Evolutionary conservation across 92 coral and sea anemone genomes (phyloP).

Genomic region (Nematostella vectensis): DNA sequence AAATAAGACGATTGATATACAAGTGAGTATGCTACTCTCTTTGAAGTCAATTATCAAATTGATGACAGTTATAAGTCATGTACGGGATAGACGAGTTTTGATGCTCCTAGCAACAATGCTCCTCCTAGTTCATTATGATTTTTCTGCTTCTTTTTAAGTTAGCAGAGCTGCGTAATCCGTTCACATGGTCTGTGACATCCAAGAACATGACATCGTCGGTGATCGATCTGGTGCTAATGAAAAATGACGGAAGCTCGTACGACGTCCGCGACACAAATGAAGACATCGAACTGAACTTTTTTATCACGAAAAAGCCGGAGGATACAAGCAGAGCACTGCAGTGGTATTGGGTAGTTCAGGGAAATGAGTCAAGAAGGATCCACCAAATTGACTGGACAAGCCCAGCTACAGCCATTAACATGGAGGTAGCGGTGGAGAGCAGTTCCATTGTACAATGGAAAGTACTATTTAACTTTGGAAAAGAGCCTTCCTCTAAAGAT

Average conservation of each 20-base stretch:
- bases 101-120: no score
- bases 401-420: conserved; percentile 31
- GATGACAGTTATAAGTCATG: no score
- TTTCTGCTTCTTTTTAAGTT: conserved; percentile 20
- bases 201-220: conserved; percentile 40
- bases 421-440: conserved; percentile 31
- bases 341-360: background rate
- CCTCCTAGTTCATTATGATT: no score
- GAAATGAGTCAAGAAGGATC: conserved; percentile 4
- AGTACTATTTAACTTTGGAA: conserved; percentile 29
- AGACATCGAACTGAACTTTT: conserved; percentile 27
- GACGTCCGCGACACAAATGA: conserved; percentile 21
- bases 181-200: conserved; percentile 26
- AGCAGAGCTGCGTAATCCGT: conserved; percentile 49
- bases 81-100: no score
- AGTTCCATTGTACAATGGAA: conserved; percentile 31
- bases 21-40: conserved; percentile 21
- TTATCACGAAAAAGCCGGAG: background rate
- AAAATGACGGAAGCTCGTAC: conserved; percentile 31
- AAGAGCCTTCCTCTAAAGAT: conserved; percentile 14
- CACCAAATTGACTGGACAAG: conserved; percentile 34
- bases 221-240: conserved; percentile 27
- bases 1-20: conserved; percentile 1
- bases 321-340: background rate
- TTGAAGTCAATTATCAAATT: no score